Evolutionary conservation across 1,140 invertebrate genomes (phyloP).

Genomic region (Nymphalis io): DNA sequence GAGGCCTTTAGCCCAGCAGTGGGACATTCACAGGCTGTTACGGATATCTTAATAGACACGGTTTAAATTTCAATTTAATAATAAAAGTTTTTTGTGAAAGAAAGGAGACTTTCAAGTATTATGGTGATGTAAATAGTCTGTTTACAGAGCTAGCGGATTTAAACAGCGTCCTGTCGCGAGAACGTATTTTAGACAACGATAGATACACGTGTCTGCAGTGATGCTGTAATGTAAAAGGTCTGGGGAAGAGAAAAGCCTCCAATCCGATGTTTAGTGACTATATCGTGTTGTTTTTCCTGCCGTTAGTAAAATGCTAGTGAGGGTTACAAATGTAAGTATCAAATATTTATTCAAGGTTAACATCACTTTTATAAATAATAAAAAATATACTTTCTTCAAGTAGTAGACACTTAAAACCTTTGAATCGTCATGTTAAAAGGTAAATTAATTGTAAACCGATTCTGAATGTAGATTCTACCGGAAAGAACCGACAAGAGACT

Average conservation of each 20-base stretch:
- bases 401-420: too few relatives aligned
- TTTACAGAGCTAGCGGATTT: constrained; percentile 34
- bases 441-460: too few relatives aligned
- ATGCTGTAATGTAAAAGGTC: constrained; percentile 25
- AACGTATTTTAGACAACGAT: constrained; percentile 18
- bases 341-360: background rate
- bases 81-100: background rate
- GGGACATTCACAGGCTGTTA: too few relatives aligned
- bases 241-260: constrained; percentile 33
- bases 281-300: constrained; percentile 27
- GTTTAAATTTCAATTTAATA: background rate
- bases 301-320: background rate
- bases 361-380: too few relatives aligned
- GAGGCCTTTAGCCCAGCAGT: too few relatives aligned
- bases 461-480: too few relatives aligned
- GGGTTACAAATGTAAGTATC: background rate
- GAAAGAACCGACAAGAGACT: too few relatives aligned
- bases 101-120: constrained; percentile 9
- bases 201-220: constrained; percentile 11
- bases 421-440: too few relatives aligned
- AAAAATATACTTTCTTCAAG: too few relatives aligned
- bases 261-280: constrained; percentile 24
- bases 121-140: constrained; percentile 27
- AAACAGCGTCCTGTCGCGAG: constrained; percentile 28
- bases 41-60: too few relatives aligned